A percentile compares a stretch with the other conserved stretches of the same genome.
Conservation (phyloP, 1,140 invertebrate genomes). For the Drosophila ogumai region DNA sequence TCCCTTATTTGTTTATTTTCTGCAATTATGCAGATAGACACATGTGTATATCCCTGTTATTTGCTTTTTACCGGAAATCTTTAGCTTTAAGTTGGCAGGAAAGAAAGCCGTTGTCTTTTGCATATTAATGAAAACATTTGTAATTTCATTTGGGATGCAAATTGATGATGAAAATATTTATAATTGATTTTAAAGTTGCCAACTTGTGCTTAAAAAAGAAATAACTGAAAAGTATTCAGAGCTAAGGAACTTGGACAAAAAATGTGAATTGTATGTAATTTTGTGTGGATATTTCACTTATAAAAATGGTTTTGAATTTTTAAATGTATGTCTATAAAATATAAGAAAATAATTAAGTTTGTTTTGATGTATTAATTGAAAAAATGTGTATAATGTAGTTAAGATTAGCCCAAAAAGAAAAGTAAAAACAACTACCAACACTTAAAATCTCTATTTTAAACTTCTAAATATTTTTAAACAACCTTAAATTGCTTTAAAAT, state of each 20-base stretch:
- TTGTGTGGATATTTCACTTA: not conserved
- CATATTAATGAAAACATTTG: constrained; percentile 1
- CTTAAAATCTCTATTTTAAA: no score
- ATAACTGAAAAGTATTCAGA: not conserved
- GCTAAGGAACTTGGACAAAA: not conserved
- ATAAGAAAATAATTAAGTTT: no score
- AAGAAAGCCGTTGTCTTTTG: constrained; percentile 26
- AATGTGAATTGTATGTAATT: not conserved
- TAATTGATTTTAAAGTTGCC: not conserved
- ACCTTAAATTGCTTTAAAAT: no score
- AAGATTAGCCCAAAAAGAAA: no score
- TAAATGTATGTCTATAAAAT: no score
- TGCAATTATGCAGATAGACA: constrained; percentile 46
- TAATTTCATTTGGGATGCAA: not conserved
- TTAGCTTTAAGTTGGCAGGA: constrained; percentile 10
- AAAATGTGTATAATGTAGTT: no score
- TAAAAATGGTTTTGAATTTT: no score
- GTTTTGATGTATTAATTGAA: no score
- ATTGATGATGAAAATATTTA: not conserved
- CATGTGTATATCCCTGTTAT: constrained; percentile 8
- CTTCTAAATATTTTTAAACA: no score
- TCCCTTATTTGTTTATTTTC: constrained; percentile 42
- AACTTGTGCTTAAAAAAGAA: not conserved
- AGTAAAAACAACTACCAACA: no score
- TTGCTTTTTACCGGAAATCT: constrained; percentile 28